Evolutionary conservation across 1,140 invertebrate genomes (phyloP).

Genomic region (Mizuhopecten yessoensis): DNA sequence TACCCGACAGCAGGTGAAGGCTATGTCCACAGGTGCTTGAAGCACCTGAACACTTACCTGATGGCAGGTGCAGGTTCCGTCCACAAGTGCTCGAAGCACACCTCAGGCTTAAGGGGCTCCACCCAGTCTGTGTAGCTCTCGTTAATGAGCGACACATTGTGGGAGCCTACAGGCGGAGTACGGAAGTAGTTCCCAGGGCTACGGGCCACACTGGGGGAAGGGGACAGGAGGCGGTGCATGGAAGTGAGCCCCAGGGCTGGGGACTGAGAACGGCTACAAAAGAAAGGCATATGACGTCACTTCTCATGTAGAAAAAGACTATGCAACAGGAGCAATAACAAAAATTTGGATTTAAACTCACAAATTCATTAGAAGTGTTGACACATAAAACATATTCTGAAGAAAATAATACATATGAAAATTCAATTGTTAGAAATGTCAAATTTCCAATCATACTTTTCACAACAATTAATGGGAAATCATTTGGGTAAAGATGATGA

Average conservation of each 20-base stretch:
- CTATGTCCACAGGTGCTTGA: background rate
- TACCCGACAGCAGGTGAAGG: too few relatives aligned
- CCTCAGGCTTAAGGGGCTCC: slow-evolving; percentile 91
- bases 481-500: too few relatives aligned
- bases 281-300: slow-evolving; percentile 39
- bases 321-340: too few relatives aligned
- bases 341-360: background rate
- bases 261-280: slow-evolving; percentile 80
- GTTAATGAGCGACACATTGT: slow-evolving; percentile 76
- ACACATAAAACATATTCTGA: too few relatives aligned
- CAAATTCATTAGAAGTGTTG: too few relatives aligned
- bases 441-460: too few relatives aligned
- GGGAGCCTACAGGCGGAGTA: slow-evolving; percentile 68
- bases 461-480: too few relatives aligned
- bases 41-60: slow-evolving; percentile 57
- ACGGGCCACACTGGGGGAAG: slow-evolving; percentile 70
- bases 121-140: slow-evolving; percentile 82
- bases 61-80: slow-evolving; percentile 86
- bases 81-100: slow-evolving; percentile 95
- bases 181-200: slow-evolving; percentile 71
- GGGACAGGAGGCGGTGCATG: slow-evolving; percentile 74
- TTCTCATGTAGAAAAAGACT: background rate
- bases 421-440: too few relatives aligned
- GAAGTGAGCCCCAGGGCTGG: slow-evolving; percentile 70
- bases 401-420: too few relatives aligned